Conservation (phyloP, 2,888 invertebrate genomes). For the Hymenopus coronatus region DNA sequence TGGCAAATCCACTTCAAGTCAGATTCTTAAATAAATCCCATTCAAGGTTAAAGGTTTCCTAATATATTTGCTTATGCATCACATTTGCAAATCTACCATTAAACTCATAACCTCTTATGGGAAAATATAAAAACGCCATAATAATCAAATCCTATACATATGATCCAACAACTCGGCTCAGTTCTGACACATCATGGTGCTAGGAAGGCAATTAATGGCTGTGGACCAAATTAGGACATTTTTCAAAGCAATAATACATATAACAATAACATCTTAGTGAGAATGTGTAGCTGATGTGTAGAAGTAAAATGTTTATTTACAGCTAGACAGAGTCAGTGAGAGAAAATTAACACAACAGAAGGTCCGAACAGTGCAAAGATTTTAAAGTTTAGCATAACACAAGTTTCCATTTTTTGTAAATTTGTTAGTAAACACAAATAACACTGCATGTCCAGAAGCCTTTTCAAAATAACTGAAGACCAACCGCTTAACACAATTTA, state of each 20-base stretch:
- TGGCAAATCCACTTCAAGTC: too few relatives aligned
- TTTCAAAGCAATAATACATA: neutral
- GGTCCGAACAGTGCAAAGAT: neutral
- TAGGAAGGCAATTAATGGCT: neutral
- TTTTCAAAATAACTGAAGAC: neutral
- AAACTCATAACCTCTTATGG: too few relatives aligned
- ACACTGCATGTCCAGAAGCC: neutral
- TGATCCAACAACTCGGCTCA: neutral
- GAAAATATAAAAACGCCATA: too few relatives aligned
- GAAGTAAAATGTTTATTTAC: neutral
- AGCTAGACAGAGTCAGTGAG: neutral
- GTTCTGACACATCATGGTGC: neutral
- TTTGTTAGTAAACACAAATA: neutral
- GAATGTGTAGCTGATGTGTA: neutral
- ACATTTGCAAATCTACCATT: too few relatives aligned
- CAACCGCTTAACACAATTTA: neutral
- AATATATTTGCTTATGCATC: too few relatives aligned
- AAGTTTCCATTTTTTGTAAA: too few relatives aligned
- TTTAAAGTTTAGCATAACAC: neutral
- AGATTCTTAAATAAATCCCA: too few relatives aligned
- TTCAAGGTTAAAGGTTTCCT: too few relatives aligned
- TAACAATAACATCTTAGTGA: neutral
- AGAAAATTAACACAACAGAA: neutral
- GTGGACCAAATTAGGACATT: neutral
- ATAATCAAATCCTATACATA: neutral